phyloP scores from a whole-genome alignment of 2,113 vertebrate genomes.

The Semnornis frantzii region DNA sequence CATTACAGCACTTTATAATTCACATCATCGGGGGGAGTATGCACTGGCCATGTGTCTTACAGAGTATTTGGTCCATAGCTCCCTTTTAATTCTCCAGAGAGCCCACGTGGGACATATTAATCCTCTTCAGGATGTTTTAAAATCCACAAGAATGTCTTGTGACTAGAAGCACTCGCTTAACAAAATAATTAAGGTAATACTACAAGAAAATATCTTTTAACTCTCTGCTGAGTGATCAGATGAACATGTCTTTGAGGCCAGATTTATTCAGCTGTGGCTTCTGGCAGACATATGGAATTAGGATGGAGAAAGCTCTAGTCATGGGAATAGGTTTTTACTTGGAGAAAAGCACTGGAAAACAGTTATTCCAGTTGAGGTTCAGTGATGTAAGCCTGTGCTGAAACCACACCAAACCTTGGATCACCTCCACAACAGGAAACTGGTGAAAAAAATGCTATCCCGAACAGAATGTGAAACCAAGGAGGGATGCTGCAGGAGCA shows the following conservation, averaged over 20 bases:
- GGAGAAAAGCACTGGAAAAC: conserved; percentile 19
- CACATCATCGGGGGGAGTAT: not conserved
- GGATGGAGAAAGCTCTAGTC: not conserved
- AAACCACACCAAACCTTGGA: not conserved
- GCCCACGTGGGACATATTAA: not conserved
- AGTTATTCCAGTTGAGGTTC: not conserved
- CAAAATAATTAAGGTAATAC: conserved; percentile 49
- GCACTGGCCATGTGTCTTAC: conserved; percentile 11
- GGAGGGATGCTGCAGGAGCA: not conserved
- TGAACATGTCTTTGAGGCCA: not conserved
- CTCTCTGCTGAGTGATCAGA: conserved; percentile 13
- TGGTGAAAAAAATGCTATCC: not conserved
- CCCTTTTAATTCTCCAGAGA: conserved; percentile 26
- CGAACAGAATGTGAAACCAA: not conserved
- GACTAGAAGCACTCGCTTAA: conserved; percentile 29
- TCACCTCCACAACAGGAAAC: not conserved
- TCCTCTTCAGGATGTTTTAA: conserved; percentile 32
- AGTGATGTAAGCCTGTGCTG: not conserved
- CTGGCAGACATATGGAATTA: not conserved
- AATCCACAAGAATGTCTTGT: conserved; percentile 18
- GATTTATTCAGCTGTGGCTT: conserved; percentile 52
- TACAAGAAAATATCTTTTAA: not conserved
- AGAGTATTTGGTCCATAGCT: conserved; percentile 2
- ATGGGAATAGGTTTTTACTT: conserved; percentile 14
- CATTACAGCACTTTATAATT: conserved; percentile 14